These are phyloP conservation scores for Scaptomyza reducta DNA, from an alignment of 2,888 invertebrate species.

Conservation along the genomic window DNA sequence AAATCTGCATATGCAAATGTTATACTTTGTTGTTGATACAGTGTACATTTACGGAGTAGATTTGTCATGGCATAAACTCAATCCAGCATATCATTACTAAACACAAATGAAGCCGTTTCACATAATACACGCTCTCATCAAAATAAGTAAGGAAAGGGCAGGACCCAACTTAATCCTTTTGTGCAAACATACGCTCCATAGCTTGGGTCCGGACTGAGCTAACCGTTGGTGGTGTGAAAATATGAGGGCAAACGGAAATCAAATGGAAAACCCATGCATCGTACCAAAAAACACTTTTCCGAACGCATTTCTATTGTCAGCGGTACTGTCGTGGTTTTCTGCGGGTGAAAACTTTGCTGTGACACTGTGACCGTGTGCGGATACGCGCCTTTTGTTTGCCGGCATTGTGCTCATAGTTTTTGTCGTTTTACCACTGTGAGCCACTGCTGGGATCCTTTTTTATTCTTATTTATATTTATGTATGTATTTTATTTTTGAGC, in stretches of 20 bases:
- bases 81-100: constrained; percentile 51
- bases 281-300: constrained; percentile 59
- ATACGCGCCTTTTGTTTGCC: constrained; percentile 72
- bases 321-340: constrained; percentile 57
- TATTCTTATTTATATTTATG: constrained; percentile 31
- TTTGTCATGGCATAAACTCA: constrained; percentile 3
- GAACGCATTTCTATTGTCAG: constrained; percentile 78
- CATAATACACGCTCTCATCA: constrained; percentile 25
- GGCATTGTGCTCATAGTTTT: constrained; percentile 60
- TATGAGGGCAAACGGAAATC: constrained; percentile 73
- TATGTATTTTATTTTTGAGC: constrained; percentile 60
- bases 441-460: constrained; percentile 25
- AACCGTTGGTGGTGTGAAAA: constrained; percentile 42
- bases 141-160: constrained; percentile 4
- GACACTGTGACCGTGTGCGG: constrained; percentile 68
- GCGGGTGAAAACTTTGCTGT: constrained; percentile 62
- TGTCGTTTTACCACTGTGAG: constrained; percentile 39
- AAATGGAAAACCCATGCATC: constrained; percentile 80
- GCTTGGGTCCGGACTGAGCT: constrained; percentile 23
- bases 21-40: not conserved
- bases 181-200: constrained; percentile 61
- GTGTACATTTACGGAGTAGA: constrained; percentile 3
- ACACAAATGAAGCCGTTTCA: constrained; percentile 68
- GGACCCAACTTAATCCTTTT: constrained; percentile 73
- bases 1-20: constrained; percentile 2